A percentile compares a stretch with the other conserved stretches of the same genome.
These are phyloP conservation scores for Temnothorax longispinosus DNA, from an alignment of 1,140 invertebrate genomes.

Conservation along the genomic window DNA sequence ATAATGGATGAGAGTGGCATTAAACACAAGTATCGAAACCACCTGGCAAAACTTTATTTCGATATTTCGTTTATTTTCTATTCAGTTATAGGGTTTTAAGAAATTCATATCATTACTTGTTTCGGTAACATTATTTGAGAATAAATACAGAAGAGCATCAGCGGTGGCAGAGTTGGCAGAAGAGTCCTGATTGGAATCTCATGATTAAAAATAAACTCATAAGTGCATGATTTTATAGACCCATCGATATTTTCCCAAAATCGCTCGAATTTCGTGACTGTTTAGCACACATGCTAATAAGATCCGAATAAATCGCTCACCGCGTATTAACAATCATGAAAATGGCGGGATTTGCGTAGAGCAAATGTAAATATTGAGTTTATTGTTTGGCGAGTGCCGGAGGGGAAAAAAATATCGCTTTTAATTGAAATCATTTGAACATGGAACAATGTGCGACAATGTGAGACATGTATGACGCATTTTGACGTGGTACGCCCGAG, in stretches of 20 bases:
- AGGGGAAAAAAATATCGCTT: slow-evolving; percentile 10
- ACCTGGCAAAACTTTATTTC: not conserved
- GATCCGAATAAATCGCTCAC: slow-evolving; percentile 4
- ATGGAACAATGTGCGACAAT: slow-evolving; percentile 15
- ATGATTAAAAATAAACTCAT: not conserved
- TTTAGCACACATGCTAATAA: slow-evolving; percentile 36
- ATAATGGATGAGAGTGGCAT: not conserved
- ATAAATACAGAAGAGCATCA: not conserved
- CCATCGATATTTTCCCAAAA: not conserved
- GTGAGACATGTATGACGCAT: slow-evolving; percentile 43
- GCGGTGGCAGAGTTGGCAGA: not conserved
- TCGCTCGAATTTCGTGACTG: not conserved
- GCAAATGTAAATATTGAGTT: slow-evolving; percentile 42
- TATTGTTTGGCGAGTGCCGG: not conserved
- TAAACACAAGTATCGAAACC: not conserved
- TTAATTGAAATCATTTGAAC: slow-evolving; percentile 50
- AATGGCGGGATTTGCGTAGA: slow-evolving; percentile 4
- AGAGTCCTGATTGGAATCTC: not conserved
- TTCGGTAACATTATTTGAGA: not conserved
- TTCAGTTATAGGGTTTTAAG: not conserved
- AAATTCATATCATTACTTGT: not conserved
- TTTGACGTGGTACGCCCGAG: slow-evolving; percentile 16
- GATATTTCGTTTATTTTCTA: not conserved
- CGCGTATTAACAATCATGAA: slow-evolving; percentile 29
- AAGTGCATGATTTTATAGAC: not conserved